Base-by-base conservation (phyloP, 2,113 vertebrate genomes). In the Siniperca knerii region DNA sequence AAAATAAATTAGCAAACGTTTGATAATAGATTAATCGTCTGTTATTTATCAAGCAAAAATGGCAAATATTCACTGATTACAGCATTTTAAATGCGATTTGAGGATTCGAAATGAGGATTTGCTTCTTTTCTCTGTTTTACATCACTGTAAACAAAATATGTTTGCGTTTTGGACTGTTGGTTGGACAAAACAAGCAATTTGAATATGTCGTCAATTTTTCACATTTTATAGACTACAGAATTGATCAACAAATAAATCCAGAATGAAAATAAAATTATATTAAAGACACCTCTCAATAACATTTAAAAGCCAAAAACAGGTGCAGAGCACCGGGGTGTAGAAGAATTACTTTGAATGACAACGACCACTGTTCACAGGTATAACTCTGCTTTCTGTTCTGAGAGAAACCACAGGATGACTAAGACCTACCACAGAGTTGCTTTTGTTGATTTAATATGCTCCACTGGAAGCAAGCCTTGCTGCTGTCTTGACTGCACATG, bases 371-470 rank as follows among this genome's bases (percentile, higher is more conserved):
- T 54, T 90, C 73, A 52, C 62, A 62, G 77, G 74, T 46, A 29
- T 25, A 61, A 3, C 80, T 79, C 37, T 40, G 82, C 68, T 81
- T 68, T 81, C 60, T 48, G 71, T 20, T 55, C 77, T n/a, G 48
- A 65, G 70, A 73, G 76, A 77, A 86, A 85, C 48, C 70, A 40
- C 71, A 77, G 77, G 68, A 88, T 90, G 89, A 92, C 76, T 78
- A 91, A 88, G 81, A 79, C 83, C 76, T 21, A 89, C 75, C 70
- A 33, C 25, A 6, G 84, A 76, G 86, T 65, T 74, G 74, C 66
- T 87, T 82, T 89, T 80, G 84, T 75, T 89, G 85, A 91, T 78
- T 87, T 93, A 57, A 84, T 76, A 84, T 79, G 90, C 88, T 85
- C 87, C 85, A 83, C 75, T 89, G 87, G 84, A 88, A 60, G 69